Evolutionary conservation across 2,888 invertebrate species (phyloP), one percentile per base, ranked within the genome.

Genomic region (Diarsia brunnea): DNA sequence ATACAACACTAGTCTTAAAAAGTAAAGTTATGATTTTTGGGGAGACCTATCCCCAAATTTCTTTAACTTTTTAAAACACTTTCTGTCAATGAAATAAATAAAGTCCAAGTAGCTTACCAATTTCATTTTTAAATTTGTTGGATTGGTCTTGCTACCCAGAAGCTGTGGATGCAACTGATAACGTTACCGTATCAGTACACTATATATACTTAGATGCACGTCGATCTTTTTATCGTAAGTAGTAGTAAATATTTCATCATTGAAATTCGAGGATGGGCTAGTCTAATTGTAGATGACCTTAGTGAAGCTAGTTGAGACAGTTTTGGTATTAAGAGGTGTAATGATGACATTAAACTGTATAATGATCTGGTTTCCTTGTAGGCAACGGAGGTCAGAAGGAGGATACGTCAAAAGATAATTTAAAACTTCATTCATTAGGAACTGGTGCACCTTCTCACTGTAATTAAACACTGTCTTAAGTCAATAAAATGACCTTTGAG

Each of bases 121-220:
- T 92, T 92, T 95, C 95, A 95, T 95, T 82, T 90, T 91, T 65
- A n/a, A n/a, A 12, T 78, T 69, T 69, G 49, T 65, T 58, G 12
- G 4, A 61, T 19, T 47, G 78, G 79, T 85, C 91, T 89, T 89
- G 89, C 88, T 87, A 68, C 84, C 82, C 85, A 87, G 91, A 89
- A 91, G 89, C 81, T 85, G 84, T 85, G 87, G 83, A 84, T 89
- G 81, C 88, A 89, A 95, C 93, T 96, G 95, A 95, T 95, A 92
- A 92, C 87, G 87, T 91, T 86, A 84, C 84, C 84, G 87, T 88
- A 81, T 85, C 86, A 88, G 91, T 90, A 91, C 92, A 92, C 91
- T 95, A 94, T 96, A 93, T 96, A 96, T 96, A 96, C 89, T 86
- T 89, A 91, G 87, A 84, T 87, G 83, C 79, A 85, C 84, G 92